These are phyloP conservation scores for Toxotes chatareus DNA, from an alignment of 2,113 vertebrate genomes.

Conservation along the genomic window DNA sequence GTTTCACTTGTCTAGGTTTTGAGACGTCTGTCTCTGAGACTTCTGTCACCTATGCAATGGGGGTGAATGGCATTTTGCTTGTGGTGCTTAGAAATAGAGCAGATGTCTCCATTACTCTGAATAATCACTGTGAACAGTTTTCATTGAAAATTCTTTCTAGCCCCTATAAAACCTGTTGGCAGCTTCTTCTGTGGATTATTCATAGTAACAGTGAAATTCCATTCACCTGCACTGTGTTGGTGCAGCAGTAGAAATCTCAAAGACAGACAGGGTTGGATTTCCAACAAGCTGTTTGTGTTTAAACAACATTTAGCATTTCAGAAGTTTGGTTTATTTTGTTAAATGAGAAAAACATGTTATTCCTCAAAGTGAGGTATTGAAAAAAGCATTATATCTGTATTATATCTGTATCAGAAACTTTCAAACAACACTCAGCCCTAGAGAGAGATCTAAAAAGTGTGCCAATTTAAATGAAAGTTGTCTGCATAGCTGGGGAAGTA, in stretches of 20 bases:
- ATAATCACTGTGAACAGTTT: slow-evolving; percentile 12
- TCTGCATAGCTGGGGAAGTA: slow-evolving; percentile 57
- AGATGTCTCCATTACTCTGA: neutral
- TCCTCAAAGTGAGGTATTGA: too few relatives aligned
- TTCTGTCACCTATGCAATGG: neutral
- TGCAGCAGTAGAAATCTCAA: neutral
- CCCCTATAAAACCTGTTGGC: neutral
- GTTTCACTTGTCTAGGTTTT: slow-evolving; percentile 9
- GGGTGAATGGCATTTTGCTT: neutral
- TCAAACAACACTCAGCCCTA: neutral
- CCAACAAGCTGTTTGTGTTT: neutral
- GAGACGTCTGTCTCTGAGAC: neutral
- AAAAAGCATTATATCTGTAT: neutral
- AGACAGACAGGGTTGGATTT: neutral
- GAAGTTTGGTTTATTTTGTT: neutral
- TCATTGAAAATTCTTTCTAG: slow-evolving; percentile 4
- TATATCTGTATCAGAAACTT: neutral
- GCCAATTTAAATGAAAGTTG: neutral
- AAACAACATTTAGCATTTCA: neutral
- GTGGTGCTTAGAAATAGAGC: neutral
- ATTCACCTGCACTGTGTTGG: neutral
- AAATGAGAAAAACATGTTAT: neutral
- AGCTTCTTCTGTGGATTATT: neutral
- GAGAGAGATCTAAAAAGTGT: too few relatives aligned
- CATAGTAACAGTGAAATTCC: slow-evolving; percentile 1